Conservation (phyloP, 2,888 invertebrate genomes). For the Nemoura dubitans region DNA sequence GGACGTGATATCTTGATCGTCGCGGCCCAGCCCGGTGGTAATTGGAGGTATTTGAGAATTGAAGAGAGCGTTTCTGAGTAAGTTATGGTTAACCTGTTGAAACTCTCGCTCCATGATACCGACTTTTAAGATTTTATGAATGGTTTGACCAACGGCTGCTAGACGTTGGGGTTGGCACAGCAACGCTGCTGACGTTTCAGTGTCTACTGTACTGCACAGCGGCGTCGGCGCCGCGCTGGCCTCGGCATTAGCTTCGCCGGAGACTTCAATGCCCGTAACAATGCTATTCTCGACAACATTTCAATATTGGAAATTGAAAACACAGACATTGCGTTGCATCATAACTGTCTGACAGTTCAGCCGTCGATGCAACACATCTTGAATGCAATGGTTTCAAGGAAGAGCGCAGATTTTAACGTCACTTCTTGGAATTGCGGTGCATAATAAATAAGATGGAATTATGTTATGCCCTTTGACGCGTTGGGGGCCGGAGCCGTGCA, state of each 20-base stretch:
- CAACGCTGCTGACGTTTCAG: too few species aligned
- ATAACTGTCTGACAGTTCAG: neutral
- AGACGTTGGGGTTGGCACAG: too few species aligned
- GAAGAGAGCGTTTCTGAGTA: slow-evolving; percentile 12
- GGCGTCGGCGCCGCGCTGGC: too few species aligned
- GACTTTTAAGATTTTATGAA: neutral
- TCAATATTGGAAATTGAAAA: neutral
- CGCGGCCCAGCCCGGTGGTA: neutral
- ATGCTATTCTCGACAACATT: neutral
- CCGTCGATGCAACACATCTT: neutral
- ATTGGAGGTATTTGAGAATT: neutral
- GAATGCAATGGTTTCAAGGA: neutral
- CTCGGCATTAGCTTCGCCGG: too few species aligned
- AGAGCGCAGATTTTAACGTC: neutral
- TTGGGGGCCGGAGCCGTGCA: neutral
- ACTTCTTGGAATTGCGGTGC: neutral
- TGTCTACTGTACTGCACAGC: too few species aligned
- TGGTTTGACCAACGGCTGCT: neutral
- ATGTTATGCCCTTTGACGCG: neutral
- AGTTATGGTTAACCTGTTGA: neutral
- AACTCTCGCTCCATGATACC: neutral
- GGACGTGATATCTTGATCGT: neutral
- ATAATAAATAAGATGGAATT: neutral
- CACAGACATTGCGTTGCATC: neutral
- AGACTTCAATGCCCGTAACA: neutral